Conservation (phyloP, 2,113 vertebrate genomes). For the Brachionichthys hirsutus region DNA sequence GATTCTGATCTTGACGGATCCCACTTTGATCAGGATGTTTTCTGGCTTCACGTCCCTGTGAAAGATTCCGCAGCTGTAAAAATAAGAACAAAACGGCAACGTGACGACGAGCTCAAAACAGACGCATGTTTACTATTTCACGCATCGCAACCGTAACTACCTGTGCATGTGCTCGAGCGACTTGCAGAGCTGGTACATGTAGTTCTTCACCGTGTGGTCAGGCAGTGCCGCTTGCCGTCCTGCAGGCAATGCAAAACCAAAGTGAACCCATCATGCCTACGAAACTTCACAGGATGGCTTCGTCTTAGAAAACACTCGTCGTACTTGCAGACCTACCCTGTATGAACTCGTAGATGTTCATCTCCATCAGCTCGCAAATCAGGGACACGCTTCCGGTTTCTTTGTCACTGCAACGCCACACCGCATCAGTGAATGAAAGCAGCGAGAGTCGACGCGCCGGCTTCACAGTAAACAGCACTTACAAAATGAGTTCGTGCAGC, state of each 20-base stretch:
- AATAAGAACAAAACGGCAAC: conserved; percentile 36
- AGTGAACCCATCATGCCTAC: not conserved
- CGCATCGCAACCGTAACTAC: conserved; percentile 58
- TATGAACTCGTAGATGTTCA: conserved; percentile 92
- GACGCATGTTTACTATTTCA: not conserved
- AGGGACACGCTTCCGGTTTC: conserved; percentile 83
- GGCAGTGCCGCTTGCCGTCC: conserved; percentile 82
- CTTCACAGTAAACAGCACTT: conserved; percentile 40
- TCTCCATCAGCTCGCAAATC: conserved; percentile 91
- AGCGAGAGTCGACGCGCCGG: not conserved
- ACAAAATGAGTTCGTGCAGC: conserved; percentile 78
- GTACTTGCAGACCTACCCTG: conserved; percentile 71
- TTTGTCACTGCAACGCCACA: conserved; percentile 81
- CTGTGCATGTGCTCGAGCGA: conserved; percentile 85
- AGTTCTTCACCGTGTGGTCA: conserved; percentile 77
- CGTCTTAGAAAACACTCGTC: not conserved
- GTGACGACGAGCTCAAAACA: not conserved
- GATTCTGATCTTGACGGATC: conserved; percentile 16
- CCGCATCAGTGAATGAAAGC: not conserved
- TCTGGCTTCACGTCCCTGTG: conserved; percentile 90
- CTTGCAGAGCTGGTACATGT: conserved; percentile 85
- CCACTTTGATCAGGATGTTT: conserved; percentile 89
- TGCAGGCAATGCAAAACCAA: conserved; percentile 39
- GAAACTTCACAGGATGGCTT: no score
- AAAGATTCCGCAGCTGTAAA: conserved; percentile 85